These are phyloP conservation scores for Zenarchopterus dispar DNA, from an alignment of 2,797 vertebrate species.

Conservation along the genomic window DNA sequence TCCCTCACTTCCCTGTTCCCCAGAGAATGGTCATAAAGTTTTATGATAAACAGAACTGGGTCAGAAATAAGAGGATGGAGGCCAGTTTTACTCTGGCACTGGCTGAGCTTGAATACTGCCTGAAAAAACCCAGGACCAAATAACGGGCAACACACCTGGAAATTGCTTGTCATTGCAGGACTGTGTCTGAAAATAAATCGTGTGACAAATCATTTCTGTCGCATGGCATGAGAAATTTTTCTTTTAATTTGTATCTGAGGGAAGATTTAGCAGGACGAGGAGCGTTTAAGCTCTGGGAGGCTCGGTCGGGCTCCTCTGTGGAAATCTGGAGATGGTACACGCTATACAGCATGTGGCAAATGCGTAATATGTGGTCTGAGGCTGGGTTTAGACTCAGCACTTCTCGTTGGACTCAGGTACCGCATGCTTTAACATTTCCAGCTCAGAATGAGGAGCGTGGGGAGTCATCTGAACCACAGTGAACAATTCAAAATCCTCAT, in stretches of 20 bases:
- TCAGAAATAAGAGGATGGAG: slow-evolving; percentile 67
- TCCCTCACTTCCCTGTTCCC: slow-evolving; percentile 49
- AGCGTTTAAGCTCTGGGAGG: slow-evolving; percentile 9
- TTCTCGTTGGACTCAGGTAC: slow-evolving; percentile 72
- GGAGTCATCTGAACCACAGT: slow-evolving; percentile 72
- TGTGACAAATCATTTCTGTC: slow-evolving; percentile 39
- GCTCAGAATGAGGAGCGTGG: slow-evolving; percentile 64
- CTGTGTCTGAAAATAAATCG: slow-evolving; percentile 51
- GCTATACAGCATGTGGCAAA: slow-evolving; percentile 28
- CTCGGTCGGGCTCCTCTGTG: slow-evolving; percentile 33
- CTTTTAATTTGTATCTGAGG: slow-evolving; percentile 34
- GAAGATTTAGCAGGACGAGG: slow-evolving; percentile 31
- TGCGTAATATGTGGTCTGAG: slow-evolving; percentile 66
- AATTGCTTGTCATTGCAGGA: slow-evolving; percentile 38
- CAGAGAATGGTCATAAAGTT: slow-evolving; percentile 74
- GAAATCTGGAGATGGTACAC: slow-evolving; percentile 47
- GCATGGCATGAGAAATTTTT: slow-evolving; percentile 2
- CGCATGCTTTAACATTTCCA: slow-evolving; percentile 62
- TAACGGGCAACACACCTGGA: slow-evolving; percentile 60
- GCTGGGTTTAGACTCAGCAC: slow-evolving; percentile 66
- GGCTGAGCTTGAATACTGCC: slow-evolving; percentile 51
- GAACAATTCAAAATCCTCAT: slow-evolving; percentile 54
- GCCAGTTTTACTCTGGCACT: slow-evolving; percentile 52
- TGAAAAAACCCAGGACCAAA: slow-evolving; percentile 47
- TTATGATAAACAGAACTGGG: slow-evolving; percentile 77